Base-by-base conservation (phyloP, 1,140 invertebrate species). In the Sitodiplosis mosellana region DNA sequence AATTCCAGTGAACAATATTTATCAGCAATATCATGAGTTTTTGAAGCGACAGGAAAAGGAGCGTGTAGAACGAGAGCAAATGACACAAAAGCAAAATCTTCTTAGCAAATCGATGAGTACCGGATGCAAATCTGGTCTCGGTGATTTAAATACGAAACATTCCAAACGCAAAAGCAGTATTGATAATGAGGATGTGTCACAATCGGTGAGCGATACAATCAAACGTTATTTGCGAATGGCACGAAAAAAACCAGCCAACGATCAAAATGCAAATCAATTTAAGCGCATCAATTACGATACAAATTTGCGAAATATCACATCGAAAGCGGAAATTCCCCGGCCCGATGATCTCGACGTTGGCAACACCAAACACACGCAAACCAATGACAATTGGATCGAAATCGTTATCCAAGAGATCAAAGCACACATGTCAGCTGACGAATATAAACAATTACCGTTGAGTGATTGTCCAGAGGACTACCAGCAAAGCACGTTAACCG, bases 271-370 rank as follows among this genome's bases (percentile, higher is more conserved):
- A 2, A 84, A 86, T 56, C 71, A 80, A 15, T 90, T 89, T 54
- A 87, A 87, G 57, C 74, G 84, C 0, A 84, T 90, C 1, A 90
- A 90, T 55, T 90, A 90, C 55, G 87, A 90, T 55, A 72, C 81
- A 33, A 87, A 85, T 55, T 67, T 89, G 33, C 62, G 84, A 1
- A 84, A 87, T 50, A 88, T 89, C 19, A 87, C 83, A 55, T 76
- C 83, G 0, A 84, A 83, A 53, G 75, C 77, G 1, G 78, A 80
- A 59, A 81, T 77, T 1, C 77, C 77, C 2, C 79, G 77, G 33
- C 76, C 78, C 1, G 77, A 80, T 18, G 79, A 83, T 47, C 17
- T 17, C 14, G 73, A 77, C 52, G 78, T 83, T 48, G 80, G 76
- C 1, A 69, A 76, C 15, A 74, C 71, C 52, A 84, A 83, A 51